A percentile compares a stretch with the other conserved stretches of the same genome.
Conservation (phyloP, 2,797 vertebrate species). For the Sylvilagus floridanus region DNA sequence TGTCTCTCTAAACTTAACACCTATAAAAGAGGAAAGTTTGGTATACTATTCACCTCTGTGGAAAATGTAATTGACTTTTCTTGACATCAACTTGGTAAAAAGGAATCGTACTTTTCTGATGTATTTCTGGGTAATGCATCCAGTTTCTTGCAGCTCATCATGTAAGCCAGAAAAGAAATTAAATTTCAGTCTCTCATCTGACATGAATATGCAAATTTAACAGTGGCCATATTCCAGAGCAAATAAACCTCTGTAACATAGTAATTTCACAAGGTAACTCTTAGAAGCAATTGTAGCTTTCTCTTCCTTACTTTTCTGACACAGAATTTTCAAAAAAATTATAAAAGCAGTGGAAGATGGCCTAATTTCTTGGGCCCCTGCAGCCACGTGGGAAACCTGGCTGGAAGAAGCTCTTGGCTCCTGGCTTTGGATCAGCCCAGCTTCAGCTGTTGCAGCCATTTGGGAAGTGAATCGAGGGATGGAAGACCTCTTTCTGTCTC, state of each 20-base stretch:
- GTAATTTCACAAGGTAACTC: not conserved
- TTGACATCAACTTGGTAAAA: not conserved
- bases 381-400: no score
- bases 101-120: not conserved
- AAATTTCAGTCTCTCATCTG: constrained; percentile 10
- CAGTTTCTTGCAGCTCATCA: constrained; percentile 9
- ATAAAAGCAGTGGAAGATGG: not conserved
- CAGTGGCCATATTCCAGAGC: not conserved
- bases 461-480: no score
- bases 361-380: no score
- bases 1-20: constrained; percentile 43
- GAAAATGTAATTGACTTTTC: constrained; percentile 12
- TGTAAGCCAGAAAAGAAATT: not conserved
- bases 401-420: no score
- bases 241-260: not conserved
- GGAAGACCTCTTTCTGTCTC: no score
- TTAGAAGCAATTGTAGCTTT: not conserved
- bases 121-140: not conserved
- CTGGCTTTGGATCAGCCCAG: no score
- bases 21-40: constrained; percentile 16
- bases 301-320: not conserved
- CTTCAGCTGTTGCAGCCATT: no score
- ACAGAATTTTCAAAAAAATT: constrained; percentile 19
- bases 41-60: not conserved
- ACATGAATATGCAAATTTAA: constrained; percentile 7